phyloP scores from a whole-genome alignment of 2,888 invertebrate genomes.

The Notodonta dromedarius region DNA sequence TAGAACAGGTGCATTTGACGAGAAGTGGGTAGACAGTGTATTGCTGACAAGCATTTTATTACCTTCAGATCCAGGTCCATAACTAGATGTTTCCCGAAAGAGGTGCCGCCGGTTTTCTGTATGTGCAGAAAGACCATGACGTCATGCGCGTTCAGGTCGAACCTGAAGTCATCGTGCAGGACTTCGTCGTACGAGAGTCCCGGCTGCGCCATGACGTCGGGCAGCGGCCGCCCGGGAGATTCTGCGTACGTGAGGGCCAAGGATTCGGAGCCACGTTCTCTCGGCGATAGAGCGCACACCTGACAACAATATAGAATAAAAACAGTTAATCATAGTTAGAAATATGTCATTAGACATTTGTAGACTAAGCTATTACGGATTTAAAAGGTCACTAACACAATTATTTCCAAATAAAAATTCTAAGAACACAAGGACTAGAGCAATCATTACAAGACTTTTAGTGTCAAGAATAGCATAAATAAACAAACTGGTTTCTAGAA shows the following conservation, averaged over 20 bases:
- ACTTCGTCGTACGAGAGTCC: constrained; percentile 94
- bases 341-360: background rate
- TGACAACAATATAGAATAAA: constrained; percentile 53
- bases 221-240: constrained; percentile 80
- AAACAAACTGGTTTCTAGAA: constrained; percentile 2
- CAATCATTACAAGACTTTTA: background rate
- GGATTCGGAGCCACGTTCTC: constrained; percentile 85
- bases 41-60: constrained; percentile 11
- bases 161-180: constrained; percentile 93
- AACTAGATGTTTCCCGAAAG: constrained; percentile 98
- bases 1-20: constrained; percentile 31
- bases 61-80: constrained; percentile 94
- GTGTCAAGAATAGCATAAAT: background rate
- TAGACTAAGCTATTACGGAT: background rate
- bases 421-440: constrained; percentile 17
- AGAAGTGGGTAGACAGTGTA: constrained; percentile 19
- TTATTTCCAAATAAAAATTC: constrained; percentile 14
- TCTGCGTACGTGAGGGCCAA: constrained; percentile 78
- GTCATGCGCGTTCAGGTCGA: constrained; percentile 96
- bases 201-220: constrained; percentile 83
- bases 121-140: constrained; percentile 99
- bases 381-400: background rate
- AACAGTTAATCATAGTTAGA: background rate
- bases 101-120: constrained; percentile 99
- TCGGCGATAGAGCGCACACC: constrained; percentile 90